Evolutionary conservation across 2,113 vertebrate species (phyloP).

Genomic region (Antigone vipio): DNA sequence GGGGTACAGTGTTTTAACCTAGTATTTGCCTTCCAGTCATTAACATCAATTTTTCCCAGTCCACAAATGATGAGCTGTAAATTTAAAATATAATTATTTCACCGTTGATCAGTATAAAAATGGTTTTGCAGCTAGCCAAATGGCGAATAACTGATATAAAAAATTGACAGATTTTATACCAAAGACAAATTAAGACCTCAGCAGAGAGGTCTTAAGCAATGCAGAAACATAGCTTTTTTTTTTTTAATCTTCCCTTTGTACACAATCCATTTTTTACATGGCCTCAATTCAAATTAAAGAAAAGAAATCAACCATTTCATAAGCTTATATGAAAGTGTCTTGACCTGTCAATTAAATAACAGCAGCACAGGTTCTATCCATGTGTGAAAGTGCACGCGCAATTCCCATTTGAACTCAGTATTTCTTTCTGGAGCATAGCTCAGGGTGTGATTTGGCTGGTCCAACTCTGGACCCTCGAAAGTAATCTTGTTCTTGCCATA

Average conservation of each 20-base stretch:
- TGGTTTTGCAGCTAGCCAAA: not conserved
- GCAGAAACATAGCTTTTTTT: not conserved
- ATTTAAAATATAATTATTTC: not conserved
- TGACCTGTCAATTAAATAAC: not conserved
- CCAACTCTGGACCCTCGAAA: not conserved
- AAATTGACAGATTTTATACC: not conserved
- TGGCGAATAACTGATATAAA: not conserved
- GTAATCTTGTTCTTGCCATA: not conserved
- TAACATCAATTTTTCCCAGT: constrained; percentile 96
- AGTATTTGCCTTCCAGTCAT: constrained; percentile 97
- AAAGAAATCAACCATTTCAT: not conserved
- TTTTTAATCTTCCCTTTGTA: not conserved
- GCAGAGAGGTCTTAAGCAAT: not conserved
- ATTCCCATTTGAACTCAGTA: not conserved
- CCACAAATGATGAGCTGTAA: constrained; percentile 94
- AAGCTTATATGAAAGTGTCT: not conserved
- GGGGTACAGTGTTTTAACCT: constrained; percentile 97
- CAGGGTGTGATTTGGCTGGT: not conserved
- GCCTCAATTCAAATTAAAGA: not conserved
- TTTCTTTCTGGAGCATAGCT: not conserved
- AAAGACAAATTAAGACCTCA: not conserved
- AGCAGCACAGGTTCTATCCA: not conserved
- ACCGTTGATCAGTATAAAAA: not conserved
- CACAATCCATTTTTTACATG: not conserved
- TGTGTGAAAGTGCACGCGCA: not conserved